Evolutionary conservation across 2,797 vertebrate species (phyloP).

Genomic region (Morelia viridis): DNA sequence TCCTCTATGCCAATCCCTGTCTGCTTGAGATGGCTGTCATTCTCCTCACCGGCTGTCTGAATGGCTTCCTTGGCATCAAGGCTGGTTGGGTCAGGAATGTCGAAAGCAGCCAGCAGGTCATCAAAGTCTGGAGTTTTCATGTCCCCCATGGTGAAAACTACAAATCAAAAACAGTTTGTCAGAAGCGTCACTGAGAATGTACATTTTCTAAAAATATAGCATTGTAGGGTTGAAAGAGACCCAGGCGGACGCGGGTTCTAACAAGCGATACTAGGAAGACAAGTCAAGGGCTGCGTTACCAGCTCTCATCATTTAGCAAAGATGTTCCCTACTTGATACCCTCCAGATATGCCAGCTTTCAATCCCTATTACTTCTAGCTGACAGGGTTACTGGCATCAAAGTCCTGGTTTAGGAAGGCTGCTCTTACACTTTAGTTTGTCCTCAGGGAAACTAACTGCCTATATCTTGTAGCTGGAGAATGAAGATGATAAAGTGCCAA

Average conservation of each 20-base stretch:
- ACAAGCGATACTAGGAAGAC: accelerated
- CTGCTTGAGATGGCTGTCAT: constrained; percentile 84
- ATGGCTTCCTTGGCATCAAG: constrained; percentile 94
- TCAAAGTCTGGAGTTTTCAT: constrained; percentile 99
- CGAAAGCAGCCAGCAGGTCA: constrained; percentile 97
- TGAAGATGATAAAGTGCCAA: background rate
- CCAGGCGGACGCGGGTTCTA: background rate
- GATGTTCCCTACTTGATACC: background rate
- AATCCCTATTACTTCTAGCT: background rate
- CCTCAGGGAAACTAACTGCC: background rate
- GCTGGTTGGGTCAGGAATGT: constrained; percentile 96
- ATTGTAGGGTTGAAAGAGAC: background rate
- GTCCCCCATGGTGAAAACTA: constrained; percentile 91
- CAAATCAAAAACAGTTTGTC: constrained; percentile 63
- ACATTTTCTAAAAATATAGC: background rate
- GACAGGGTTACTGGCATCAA: background rate
- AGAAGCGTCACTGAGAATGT: background rate
- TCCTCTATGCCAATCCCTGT: constrained; percentile 85
- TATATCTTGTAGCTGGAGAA: background rate
- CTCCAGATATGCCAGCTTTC: background rate
- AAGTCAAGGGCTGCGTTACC: background rate
- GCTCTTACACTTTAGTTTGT: background rate
- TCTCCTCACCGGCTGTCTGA: constrained; percentile 85
- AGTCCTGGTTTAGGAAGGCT: background rate
- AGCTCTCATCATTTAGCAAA: background rate